Percentiles rank a stretch among this genome's conserved stretches.
These are phyloP conservation scores for Sphyrna mokarran DNA, from an alignment of 2,113 vertebrate genomes.

Conservation along the genomic window DNA sequence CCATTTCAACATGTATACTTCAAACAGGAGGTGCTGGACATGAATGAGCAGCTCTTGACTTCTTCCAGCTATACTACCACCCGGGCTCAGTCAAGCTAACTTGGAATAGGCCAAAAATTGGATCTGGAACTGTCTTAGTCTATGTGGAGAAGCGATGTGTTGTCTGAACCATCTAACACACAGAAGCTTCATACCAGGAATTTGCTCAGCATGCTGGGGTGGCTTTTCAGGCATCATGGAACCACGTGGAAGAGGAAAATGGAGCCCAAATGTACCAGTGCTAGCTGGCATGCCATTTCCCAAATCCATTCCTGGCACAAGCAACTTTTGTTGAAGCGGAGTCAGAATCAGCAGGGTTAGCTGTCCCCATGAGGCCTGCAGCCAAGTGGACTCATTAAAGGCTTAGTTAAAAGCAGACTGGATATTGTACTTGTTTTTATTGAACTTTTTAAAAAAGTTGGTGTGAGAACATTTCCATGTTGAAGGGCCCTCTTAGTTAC, in stretches of 20 bases:
- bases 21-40: not conserved
- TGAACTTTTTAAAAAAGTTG: not conserved
- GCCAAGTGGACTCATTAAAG: not conserved
- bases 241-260: not conserved
- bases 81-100: not conserved
- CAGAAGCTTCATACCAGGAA: not conserved
- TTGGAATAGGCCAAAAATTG: not conserved
- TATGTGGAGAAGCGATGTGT: not conserved
- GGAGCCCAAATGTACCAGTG: no score
- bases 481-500: not conserved
- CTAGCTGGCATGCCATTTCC: not conserved
- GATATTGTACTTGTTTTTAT: not conserved
- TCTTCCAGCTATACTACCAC: not conserved
- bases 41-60: not conserved
- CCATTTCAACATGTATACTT: not conserved
- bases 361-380: not conserved
- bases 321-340: not conserved
- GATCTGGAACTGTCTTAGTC: not conserved
- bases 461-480: not conserved
- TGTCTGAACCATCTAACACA: not conserved
- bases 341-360: not conserved
- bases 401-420: not conserved
- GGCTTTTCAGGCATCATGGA: not conserved
- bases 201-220: not conserved
- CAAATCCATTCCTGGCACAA: not conserved